These are phyloP conservation scores for Siderastrea radians DNA, from an alignment of 92 coral and sea anemone species.

Conservation along the genomic window DNA sequence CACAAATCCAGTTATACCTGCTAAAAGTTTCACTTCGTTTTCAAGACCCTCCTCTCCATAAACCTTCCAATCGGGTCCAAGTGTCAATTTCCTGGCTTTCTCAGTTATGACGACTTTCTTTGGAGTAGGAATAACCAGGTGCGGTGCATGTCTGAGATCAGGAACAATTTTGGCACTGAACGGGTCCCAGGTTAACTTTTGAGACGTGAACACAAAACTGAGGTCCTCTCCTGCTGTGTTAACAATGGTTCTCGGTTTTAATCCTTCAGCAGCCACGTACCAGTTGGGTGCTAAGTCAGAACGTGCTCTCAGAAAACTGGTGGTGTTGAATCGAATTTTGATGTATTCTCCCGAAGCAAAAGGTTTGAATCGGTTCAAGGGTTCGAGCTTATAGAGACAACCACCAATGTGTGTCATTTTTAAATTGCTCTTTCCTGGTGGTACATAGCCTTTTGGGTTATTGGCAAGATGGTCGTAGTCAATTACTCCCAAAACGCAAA, in stretches of 20 bases:
- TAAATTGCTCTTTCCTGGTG: neutral
- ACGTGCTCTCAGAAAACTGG: constrained; percentile 60
- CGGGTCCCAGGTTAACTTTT: constrained; percentile 29
- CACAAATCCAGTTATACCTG: neutral
- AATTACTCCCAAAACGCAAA: constrained; percentile 9
- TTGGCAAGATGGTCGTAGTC: neutral
- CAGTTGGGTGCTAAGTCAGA: constrained; percentile 87
- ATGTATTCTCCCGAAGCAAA: neutral
- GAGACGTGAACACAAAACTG: constrained; percentile 56
- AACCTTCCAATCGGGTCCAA: constrained; percentile 71
- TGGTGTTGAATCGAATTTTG: constrained; percentile 44
- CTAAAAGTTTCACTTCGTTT: constrained; percentile 65
- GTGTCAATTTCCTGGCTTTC: constrained; percentile 48
- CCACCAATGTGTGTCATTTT: constrained; percentile 8
- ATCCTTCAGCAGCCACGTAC: constrained; percentile 80
- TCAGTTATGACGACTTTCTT: constrained; percentile 57
- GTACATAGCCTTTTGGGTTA: constrained; percentile 1
- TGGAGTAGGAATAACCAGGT: constrained; percentile 84
- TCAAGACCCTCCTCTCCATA: constrained; percentile 57
- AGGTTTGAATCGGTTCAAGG: neutral
- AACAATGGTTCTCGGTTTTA: constrained; percentile 61
- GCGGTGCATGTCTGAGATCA: constrained; percentile 52
- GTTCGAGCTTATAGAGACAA: constrained; percentile 6
- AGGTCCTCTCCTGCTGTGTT: constrained; percentile 82
- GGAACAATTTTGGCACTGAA: constrained; percentile 36